Evolutionary conservation across 2,797 vertebrate species (phyloP).

Genomic region (Coregonus ussuriensis): DNA sequence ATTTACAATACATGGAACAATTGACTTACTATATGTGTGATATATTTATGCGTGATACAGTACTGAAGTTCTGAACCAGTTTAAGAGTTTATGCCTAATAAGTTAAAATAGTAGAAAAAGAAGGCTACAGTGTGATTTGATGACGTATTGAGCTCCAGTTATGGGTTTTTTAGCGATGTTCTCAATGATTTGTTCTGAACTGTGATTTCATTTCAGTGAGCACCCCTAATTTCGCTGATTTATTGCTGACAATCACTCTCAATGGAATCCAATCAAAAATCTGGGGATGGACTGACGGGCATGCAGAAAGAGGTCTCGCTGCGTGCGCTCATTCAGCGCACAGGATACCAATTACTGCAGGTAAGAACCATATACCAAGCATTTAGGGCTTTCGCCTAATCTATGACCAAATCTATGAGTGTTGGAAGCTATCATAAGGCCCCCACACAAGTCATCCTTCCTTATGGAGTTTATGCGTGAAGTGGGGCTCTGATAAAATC

Average conservation of each 20-base stretch:
- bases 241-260: conserved; percentile 98
- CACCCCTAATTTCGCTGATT: conserved; percentile 99
- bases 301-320: conserved; percentile 92
- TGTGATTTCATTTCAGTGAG: conserved; percentile 91
- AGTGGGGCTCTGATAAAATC: background rate
- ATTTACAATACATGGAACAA: too few species aligned
- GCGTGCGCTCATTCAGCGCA: conserved; percentile 86
- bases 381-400: conserved; percentile 1
- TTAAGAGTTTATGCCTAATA: too few species aligned
- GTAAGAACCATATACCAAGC: conserved; percentile 70
- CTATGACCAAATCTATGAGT: background rate
- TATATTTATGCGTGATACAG: too few species aligned
- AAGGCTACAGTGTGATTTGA: background rate
- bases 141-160: background rate
- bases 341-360: conserved; percentile 95
- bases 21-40: too few species aligned
- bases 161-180: background rate
- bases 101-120: too few species aligned
- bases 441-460: background rate
- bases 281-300: conserved; percentile 90
- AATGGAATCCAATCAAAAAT: conserved; percentile 99
- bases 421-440: background rate
- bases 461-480: background rate
- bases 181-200: conserved; percentile 84
- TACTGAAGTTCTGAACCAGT: too few species aligned